Conservation (phyloP, 2,797 vertebrate genomes). For the Lutjanus campechanus region DNA sequence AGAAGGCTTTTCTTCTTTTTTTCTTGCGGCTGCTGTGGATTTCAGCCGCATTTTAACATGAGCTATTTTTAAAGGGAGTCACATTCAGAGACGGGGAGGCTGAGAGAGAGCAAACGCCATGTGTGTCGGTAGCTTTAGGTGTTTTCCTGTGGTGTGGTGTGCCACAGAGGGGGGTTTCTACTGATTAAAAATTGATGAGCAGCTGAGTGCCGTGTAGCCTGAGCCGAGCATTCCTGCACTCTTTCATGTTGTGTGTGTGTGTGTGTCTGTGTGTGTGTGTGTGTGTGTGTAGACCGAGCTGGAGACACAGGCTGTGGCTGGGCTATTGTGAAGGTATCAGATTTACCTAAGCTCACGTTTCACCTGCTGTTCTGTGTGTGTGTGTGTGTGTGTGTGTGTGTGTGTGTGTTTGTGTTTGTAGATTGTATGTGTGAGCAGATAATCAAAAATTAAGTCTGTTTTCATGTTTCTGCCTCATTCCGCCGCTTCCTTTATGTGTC, state of each 20-base stretch:
- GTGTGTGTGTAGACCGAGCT: constrained; percentile 28
- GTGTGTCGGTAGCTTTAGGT: constrained; percentile 62
- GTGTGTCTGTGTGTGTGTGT: constrained; percentile 9
- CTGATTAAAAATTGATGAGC: constrained; percentile 83
- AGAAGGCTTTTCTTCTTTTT: not conserved
- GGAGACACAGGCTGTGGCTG: constrained; percentile 44
- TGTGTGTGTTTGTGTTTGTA: not conserved
- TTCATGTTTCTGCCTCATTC: constrained; percentile 10
- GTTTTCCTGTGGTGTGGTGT: constrained; percentile 65
- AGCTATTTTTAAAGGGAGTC: constrained; percentile 52
- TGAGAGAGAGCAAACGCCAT: constrained; percentile 12
- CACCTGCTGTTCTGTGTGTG: constrained; percentile 43
- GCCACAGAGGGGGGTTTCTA: constrained; percentile 65
- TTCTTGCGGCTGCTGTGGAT: constrained; percentile 30
- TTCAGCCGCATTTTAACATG: constrained; percentile 41
- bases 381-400: constrained; percentile 15
- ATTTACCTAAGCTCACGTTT: constrained; percentile 73
- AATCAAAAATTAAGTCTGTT: constrained; percentile 22
- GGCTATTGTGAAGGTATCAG: constrained; percentile 72
- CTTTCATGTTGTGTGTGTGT: constrained; percentile 51
- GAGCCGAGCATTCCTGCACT: constrained; percentile 78
- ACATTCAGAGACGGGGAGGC: constrained; percentile 17
- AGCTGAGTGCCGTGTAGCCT: constrained; percentile 72
- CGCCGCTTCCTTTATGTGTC: not conserved
- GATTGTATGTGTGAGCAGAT: not conserved